Evolutionary conservation across 2,888 invertebrate genomes (phyloP).

Genomic region (Podabrus alpinus): DNA sequence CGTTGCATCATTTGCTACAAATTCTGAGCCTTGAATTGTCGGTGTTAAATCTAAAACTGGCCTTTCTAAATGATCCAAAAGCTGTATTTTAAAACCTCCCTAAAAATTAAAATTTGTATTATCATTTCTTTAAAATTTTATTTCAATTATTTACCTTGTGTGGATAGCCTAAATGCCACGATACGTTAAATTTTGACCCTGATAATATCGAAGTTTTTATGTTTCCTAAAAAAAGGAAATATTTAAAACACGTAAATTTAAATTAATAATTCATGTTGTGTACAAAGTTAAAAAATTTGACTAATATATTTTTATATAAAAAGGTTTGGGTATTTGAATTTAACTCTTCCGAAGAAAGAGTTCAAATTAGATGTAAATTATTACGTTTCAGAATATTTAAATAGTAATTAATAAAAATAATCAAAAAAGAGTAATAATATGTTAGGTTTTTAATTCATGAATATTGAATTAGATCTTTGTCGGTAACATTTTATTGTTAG

Average conservation of each 20-base stretch:
- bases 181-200: constrained; percentile 83
- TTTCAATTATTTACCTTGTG: constrained; percentile 73
- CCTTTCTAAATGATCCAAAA: constrained; percentile 82
- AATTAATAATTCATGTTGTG: neutral
- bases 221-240: constrained; percentile 66
- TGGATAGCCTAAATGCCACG: constrained; percentile 94
- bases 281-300: neutral
- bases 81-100: constrained; percentile 90
- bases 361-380: no score
- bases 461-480: no score
- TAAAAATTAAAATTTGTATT: constrained; percentile 55
- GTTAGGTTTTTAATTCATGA: no score
- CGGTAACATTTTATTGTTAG: no score
- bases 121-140: neutral
- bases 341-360: neutral
- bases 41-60: constrained; percentile 85
- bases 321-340: neutral
- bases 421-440: no score
- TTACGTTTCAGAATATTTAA: no score
- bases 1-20: constrained; percentile 84
- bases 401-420: no score
- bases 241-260: constrained; percentile 10
- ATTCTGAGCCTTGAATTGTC: constrained; percentile 77
- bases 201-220: constrained; percentile 78
- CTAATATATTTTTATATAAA: neutral